phyloP scores from a whole-genome alignment of 1,140 invertebrate genomes.

The Solen grandis region DNA sequence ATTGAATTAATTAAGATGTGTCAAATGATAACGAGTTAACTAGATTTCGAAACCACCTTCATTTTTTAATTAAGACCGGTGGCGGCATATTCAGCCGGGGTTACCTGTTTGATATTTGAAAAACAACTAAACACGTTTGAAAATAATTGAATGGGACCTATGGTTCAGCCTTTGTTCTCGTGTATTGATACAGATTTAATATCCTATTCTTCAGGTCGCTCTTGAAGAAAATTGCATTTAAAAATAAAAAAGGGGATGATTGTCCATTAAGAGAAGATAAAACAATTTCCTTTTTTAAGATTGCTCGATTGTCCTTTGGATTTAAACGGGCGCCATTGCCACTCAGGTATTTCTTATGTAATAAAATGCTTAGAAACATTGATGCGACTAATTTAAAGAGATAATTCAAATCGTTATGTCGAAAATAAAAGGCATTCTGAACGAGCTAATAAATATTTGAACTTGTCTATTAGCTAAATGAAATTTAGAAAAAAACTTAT shows the following conservation, averaged over 20 bases:
- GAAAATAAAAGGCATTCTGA: background rate
- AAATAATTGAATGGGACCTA: background rate
- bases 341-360: background rate
- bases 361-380: background rate
- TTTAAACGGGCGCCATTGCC: background rate
- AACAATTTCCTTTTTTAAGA: background rate
- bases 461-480: background rate
- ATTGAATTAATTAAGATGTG: constrained; percentile 48
- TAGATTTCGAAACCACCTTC: constrained; percentile 30
- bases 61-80: constrained; percentile 15
- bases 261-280: background rate
- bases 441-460: background rate
- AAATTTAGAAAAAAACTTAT: background rate
- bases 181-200: constrained; percentile 1
- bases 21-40: constrained; percentile 41
- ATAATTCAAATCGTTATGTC: background rate
- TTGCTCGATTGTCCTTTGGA: background rate
- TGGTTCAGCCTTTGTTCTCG: background rate
- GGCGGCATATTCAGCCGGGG: background rate
- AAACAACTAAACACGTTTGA: background rate
- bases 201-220: background rate
- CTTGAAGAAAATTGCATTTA: background rate
- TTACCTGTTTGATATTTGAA: background rate
- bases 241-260: background rate
- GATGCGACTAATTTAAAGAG: background rate